These are phyloP conservation scores for Phlogophora meticulosa DNA, from an alignment of 2,888 invertebrate genomes.

Conservation along the genomic window DNA sequence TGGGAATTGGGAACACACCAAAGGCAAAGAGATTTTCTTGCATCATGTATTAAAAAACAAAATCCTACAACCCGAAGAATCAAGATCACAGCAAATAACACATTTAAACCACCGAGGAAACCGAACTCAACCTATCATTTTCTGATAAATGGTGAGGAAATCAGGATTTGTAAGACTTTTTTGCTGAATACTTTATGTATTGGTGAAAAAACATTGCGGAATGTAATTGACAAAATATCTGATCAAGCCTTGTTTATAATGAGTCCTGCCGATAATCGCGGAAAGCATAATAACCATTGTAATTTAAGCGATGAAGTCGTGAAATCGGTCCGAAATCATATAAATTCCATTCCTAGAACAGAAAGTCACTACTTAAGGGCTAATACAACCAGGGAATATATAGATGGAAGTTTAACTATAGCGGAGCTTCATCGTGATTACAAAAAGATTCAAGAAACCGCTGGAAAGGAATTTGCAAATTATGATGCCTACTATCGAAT, in stretches of 20 bases:
- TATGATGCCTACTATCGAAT: constrained; percentile 60
- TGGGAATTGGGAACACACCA: constrained; percentile 50
- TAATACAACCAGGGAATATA: constrained; percentile 56
- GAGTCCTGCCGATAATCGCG: constrained; percentile 56
- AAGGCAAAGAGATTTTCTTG: constrained; percentile 58
- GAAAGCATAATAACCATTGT: constrained; percentile 51
- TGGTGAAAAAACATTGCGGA: constrained; percentile 57
- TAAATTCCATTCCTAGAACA: constrained; percentile 59
- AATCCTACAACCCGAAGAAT: constrained; percentile 53
- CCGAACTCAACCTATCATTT: constrained; percentile 58
- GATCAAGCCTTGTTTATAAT: constrained; percentile 36
- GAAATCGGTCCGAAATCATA: constrained; percentile 57
- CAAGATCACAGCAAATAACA: constrained; percentile 44
- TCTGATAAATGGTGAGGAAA: constrained; percentile 48
- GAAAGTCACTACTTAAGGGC: constrained; percentile 64
- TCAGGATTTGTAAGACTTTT: constrained; percentile 59
- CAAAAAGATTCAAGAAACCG: constrained; percentile 27
- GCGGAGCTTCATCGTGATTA: constrained; percentile 63
- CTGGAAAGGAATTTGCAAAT: constrained; percentile 45
- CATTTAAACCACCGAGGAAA: constrained; percentile 51
- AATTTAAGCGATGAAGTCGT: constrained; percentile 53
- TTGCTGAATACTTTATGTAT: constrained; percentile 60
- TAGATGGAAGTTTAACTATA: constrained; percentile 62
- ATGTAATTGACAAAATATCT: constrained; percentile 52
- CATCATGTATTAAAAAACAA: constrained; percentile 53